phyloP scores from a whole-genome alignment of 1,140 invertebrate species.

The Fopius arisanus region DNA sequence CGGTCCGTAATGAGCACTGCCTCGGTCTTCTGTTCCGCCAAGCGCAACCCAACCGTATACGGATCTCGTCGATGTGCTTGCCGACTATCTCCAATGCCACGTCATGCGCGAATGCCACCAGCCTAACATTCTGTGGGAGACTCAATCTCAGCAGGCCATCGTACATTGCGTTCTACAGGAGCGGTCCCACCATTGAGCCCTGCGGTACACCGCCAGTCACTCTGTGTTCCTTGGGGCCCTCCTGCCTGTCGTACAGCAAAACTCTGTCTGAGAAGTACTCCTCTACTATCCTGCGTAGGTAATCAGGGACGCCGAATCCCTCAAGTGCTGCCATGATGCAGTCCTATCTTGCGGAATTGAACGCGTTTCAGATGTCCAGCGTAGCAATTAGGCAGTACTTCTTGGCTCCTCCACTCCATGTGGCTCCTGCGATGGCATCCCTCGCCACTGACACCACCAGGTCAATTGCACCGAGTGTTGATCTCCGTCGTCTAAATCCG shows the following conservation, averaged over 20 bases:
- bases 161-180: slow-evolving; percentile 44
- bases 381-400: slow-evolving; percentile 19
- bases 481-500: no score
- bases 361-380: slow-evolving; percentile 32
- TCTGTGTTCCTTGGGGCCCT: no score
- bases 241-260: no score
- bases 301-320: no score
- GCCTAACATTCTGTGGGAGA: no score
- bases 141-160: slow-evolving; percentile 30
- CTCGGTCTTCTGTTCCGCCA: slow-evolving; percentile 39
- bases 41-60: slow-evolving; percentile 22
- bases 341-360: slow-evolving; percentile 20
- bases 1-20: slow-evolving; percentile 22
- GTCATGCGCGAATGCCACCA: slow-evolving; percentile 38
- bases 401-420: slow-evolving; percentile 13
- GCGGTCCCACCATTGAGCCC: slow-evolving; percentile 40
- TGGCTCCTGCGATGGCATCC: background rate
- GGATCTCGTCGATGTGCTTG: background rate
- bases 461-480: no score
- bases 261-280: no score
- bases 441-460: background rate
- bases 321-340: no score
- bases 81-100: slow-evolving; percentile 30
- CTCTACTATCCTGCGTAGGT: no score
- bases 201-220: no score